Percentiles rank a stretch among this genome's conserved stretches.
These are phyloP conservation scores for Sapayoa aenigma DNA, from an alignment of 2,113 vertebrate genomes.

Conservation along the genomic window DNA sequence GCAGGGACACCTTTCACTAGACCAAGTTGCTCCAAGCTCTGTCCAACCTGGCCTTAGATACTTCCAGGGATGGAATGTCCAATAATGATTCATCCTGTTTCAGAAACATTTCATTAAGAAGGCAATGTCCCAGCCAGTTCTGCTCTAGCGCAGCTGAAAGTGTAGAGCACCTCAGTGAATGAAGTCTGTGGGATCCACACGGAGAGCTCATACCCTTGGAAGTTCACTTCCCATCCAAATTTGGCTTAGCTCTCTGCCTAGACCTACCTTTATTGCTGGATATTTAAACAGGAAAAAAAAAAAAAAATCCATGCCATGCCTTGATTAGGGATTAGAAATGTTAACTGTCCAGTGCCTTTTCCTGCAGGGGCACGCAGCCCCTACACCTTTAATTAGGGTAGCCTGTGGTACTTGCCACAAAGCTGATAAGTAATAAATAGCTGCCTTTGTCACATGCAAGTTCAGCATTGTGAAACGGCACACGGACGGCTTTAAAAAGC, in stretches of 20 bases:
- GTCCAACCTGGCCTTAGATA: background rate
- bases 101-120: background rate
- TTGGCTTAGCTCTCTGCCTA: background rate
- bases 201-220: background rate
- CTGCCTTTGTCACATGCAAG: conserved; percentile 70
- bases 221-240: background rate
- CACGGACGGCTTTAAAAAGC: conserved; percentile 71
- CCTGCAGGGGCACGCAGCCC: conserved; percentile 53
- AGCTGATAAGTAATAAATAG: conserved; percentile 75
- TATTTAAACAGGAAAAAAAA: background rate
- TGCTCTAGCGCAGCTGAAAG: background rate
- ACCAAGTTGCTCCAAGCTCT: background rate
- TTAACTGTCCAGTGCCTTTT: conserved; percentile 50
- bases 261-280: background rate
- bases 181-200: accelerated
- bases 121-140: background rate
- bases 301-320: background rate
- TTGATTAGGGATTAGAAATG: conserved; percentile 61
- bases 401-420: conserved; percentile 61
- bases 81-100: background rate
- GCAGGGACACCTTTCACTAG: background rate
- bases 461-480: conserved; percentile 70
- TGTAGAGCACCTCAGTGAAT: background rate
- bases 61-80: background rate
- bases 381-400: conserved; percentile 65